phyloP scores from a whole-genome alignment of 1,140 invertebrate genomes.

The Ceratina japonica region DNA sequence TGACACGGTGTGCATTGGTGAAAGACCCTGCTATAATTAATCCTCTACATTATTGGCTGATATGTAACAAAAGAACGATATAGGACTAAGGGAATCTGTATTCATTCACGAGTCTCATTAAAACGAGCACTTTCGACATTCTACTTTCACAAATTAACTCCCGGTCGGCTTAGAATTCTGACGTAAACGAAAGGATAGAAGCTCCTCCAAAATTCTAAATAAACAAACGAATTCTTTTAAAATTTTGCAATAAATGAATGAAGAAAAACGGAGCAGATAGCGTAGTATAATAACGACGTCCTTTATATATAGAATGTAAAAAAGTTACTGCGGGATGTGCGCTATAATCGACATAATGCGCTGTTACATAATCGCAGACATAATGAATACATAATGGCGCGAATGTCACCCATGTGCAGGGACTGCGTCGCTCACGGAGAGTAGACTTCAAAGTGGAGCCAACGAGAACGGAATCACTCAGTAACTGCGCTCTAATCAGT shows the following conservation, averaged over 20 bases:
- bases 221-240: background rate
- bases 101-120: background rate
- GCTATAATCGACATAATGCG: slow-evolving; percentile 34
- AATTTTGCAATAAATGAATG: no score
- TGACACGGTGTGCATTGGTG: slow-evolving; percentile 75
- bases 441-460: slow-evolving; percentile 26
- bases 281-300: background rate
- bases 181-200: no score
- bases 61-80: slow-evolving; percentile 6
- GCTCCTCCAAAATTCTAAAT: no score
- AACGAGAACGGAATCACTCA: slow-evolving; percentile 29
- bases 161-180: slow-evolving; percentile 19
- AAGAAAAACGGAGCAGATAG: no score
- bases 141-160: slow-evolving; percentile 1
- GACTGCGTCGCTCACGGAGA: slow-evolving; percentile 11
- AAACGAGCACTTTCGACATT: slow-evolving; percentile 7
- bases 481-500: slow-evolving; percentile 28
- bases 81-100: background rate
- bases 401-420: slow-evolving; percentile 12
- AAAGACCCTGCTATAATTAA: slow-evolving; percentile 74
- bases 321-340: slow-evolving; percentile 4
- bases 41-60: slow-evolving; percentile 59
- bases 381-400: slow-evolving; percentile 21
- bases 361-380: slow-evolving; percentile 29
- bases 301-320: background rate